Evolutionary conservation across 2,797 vertebrate genomes (phyloP), one percentile per base, ranked within the genome.

Genomic region (Acanthornis magna): DNA sequence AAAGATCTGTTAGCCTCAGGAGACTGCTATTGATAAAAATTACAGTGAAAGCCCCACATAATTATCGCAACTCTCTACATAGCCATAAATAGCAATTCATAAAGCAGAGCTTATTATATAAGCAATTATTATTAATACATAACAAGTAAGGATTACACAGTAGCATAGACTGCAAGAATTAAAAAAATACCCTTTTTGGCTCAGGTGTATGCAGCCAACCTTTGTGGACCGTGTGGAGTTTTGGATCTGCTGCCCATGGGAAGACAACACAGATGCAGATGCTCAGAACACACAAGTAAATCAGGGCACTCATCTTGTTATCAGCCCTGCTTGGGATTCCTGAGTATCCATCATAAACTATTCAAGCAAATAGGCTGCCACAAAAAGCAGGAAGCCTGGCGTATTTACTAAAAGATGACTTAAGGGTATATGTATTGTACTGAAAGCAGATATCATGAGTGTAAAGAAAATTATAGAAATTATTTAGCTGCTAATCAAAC

Each of bases 181-280:
- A 18, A 72, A 18, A 72, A 19, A 78, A 65, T 22, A 38, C 5
- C 13, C 65, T 22, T 34, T 82, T 71, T 73, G 34, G 14, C 14
- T 72, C 16, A 34, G 53, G 18, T 32, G 15, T 67, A 6, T 23
- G 40, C 23, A 85, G 34, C 10, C 34, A 61, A 61, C 26, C 3
- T 57, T 50, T 21, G 2, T 38, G 20, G 18, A 68, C 23, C 6
- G 17, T 0, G 1, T 47, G 38, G 23, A 54, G 30, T 34, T 83
- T 77, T 62, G 23, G 8, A 70, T 36, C 17, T 76, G 32, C 23
- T 66, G 29, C 10, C 18, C n/a, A 17, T 19, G 18, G 51, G 68
- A 85, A 85, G 20, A 9, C 0, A 0, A 55, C 9, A n/a, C 0
- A 0, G 20, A 16, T 1, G 0, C 5, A 92, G 84, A 54, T 8